Evolutionary conservation across 2,888 invertebrate species (phyloP), one percentile per base, ranked within the genome.

Genomic region (Anoplius nigerrimus): DNA sequence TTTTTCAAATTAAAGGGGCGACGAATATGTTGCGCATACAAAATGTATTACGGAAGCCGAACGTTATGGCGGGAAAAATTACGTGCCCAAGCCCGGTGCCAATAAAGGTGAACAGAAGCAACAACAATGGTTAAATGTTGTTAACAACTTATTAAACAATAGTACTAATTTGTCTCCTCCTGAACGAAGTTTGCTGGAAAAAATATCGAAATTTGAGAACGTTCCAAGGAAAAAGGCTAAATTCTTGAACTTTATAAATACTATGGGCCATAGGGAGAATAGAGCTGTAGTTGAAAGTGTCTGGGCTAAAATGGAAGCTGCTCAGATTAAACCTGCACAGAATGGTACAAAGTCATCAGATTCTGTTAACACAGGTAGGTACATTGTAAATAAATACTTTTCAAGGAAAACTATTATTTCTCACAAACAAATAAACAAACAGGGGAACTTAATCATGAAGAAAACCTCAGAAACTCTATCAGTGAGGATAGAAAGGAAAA

Each of bases 41-140:
- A 92, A 92, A 81, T 93, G 93, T 82, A 90, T 93, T 60, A 90
- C 90, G 0, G 93, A 98, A 90, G 94, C 94, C 27, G 94, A 97
- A 88, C 94, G 97, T 79, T 98, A 98, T 86, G 94, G 96, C 6
- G 96, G 94, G 0, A 95, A 95, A 88, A 93, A 94, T 51, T 95
- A 93, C 85, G 91, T 92, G 21, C 90, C 93, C 3, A 94, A 94
- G 84, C 90, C 91, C 16, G 89, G 90, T 13, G 92, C 93, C 64
- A 95, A 95, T 84, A 97, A 96, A 89, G 97, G 97, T 6, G 95
- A 95, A 85, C 92, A 91, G 74, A 97, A 97, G 85, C 98, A 98
- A 87, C 94, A 93, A 82, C 92, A 92, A 57, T 98, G 97, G 97
- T 90, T 94, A 16, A 93, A 94, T 84, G 91, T 93, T 87, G 91